Conservation (phyloP, 2,113 vertebrate genomes). For the Clupea harengus region DNA sequence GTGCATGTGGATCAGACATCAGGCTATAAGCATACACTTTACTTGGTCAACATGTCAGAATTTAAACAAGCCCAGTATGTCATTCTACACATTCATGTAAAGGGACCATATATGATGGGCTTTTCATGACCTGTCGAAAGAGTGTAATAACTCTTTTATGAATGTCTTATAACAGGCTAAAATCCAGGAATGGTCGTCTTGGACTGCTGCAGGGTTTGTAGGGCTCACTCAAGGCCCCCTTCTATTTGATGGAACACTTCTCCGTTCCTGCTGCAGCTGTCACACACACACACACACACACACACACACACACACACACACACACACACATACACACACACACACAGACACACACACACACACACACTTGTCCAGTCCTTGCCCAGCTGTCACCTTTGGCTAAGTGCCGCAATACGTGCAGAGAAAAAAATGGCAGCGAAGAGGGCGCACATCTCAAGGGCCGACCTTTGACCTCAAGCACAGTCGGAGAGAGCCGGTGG, state of each 20-base stretch:
- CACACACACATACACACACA: background rate
- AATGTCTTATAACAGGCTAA: background rate
- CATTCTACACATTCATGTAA: background rate
- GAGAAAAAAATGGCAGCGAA: slow-evolving; percentile 53
- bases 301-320: background rate
- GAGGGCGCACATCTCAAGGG: slow-evolving; percentile 54
- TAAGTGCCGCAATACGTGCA: slow-evolving; percentile 58
- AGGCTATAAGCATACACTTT: background rate
- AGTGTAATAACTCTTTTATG: slow-evolving; percentile 8
- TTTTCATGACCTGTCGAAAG: background rate
- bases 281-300: background rate
- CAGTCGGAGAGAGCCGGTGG: slow-evolving; percentile 43
- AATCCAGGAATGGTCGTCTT: background rate
- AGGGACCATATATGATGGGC: background rate
- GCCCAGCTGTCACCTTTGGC: slow-evolving; percentile 54
- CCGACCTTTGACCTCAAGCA: slow-evolving; percentile 52
- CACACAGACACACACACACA: background rate
- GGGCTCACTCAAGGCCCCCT: slow-evolving; percentile 33
- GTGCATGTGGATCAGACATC: background rate
- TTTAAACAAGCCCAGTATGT: background rate
- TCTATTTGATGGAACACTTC: slow-evolving; percentile 50
- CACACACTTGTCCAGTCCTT: slow-evolving; percentile 33
- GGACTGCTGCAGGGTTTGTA: background rate
- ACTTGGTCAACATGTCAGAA: background rate
- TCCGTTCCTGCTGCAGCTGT: background rate